A percentile compares a stretch with the other conserved stretches of the same genome.
Conservation (phyloP, 1,140 invertebrate species). For the Pogonus chalceus region DNA sequence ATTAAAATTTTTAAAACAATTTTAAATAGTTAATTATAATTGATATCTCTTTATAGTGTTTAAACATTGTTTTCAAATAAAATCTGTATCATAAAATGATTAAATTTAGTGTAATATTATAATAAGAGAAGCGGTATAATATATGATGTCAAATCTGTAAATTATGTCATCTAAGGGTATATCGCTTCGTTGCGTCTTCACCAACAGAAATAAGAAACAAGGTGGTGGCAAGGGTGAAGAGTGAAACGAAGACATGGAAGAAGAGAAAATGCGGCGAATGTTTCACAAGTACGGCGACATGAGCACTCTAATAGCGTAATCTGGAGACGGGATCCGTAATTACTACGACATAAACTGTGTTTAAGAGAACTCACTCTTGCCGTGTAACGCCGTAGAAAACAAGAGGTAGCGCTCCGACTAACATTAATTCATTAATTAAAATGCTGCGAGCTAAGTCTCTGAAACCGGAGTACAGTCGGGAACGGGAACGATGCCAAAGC, state of each 20-base stretch:
- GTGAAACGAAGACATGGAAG: not conserved
- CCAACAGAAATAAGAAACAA: not conserved
- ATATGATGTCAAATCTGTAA: no score
- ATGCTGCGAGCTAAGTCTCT: not conserved
- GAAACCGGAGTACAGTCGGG: constrained; percentile 1
- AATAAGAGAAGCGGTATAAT: no score
- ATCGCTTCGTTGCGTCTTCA: no score
- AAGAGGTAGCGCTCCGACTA: constrained; percentile 3
- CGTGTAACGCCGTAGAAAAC: not conserved
- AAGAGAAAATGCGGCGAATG: not conserved
- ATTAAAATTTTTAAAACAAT: no score
- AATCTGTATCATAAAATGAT: no score
- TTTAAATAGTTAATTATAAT: no score
- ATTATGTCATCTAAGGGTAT: no score
- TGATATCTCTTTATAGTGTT: no score
- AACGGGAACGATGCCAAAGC: no score
- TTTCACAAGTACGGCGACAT: not conserved
- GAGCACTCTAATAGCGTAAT: not conserved
- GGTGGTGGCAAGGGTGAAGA: not conserved
- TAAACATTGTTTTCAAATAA: no score
- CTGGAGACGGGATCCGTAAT: not conserved
- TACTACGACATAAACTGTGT: constrained; percentile 5
- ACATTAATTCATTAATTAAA: constrained; percentile 8
- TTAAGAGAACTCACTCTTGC: constrained; percentile 5
- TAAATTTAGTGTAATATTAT: no score